Evolutionary conservation across 1,140 invertebrate genomes (phyloP).

Genomic region (Bilobella aurantiaca): DNA sequence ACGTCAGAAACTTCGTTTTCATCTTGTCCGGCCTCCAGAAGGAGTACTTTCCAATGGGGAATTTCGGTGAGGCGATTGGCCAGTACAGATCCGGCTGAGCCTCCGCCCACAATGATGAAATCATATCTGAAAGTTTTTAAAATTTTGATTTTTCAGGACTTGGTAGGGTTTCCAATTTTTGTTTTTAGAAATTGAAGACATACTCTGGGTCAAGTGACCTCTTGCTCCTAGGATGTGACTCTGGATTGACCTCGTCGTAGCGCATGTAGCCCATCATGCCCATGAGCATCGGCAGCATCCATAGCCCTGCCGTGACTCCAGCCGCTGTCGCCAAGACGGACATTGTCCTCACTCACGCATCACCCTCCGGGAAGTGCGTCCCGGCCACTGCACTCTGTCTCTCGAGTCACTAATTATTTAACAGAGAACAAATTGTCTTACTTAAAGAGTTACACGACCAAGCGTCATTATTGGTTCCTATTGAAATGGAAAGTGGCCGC

Average conservation of each 20-base stretch:
- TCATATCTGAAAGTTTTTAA: slow-evolving; percentile 56
- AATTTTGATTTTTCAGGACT: slow-evolving; percentile 39
- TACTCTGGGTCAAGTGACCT: slow-evolving; percentile 36
- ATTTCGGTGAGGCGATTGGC: slow-evolving; percentile 68
- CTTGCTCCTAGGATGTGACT: slow-evolving; percentile 59
- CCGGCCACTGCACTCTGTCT: too few species aligned
- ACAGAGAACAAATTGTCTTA: too few species aligned
- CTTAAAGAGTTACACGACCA: too few species aligned
- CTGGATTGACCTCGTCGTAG: slow-evolving; percentile 69
- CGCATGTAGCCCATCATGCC: slow-evolving; percentile 60
- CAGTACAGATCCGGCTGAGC: slow-evolving; percentile 86
- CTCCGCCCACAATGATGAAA: slow-evolving; percentile 83
- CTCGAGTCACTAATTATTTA: too few species aligned
- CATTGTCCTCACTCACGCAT: slow-evolving; percentile 22
- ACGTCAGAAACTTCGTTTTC: slow-evolving; percentile 83
- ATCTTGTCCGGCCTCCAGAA: slow-evolving; percentile 81
- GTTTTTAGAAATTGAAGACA: not conserved
- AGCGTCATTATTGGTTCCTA: too few species aligned
- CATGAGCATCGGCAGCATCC: slow-evolving; percentile 56
- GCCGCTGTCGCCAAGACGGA: slow-evolving; percentile 32
- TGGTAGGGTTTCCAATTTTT: slow-evolving; percentile 2
- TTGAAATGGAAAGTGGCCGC: too few species aligned
- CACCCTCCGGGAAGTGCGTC: not conserved
- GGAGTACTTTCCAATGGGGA: slow-evolving; percentile 67
- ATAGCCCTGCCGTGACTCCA: slow-evolving; percentile 36